Conservation (phyloP, 1,140 invertebrate genomes). For the Lucilia sericata region DNA sequence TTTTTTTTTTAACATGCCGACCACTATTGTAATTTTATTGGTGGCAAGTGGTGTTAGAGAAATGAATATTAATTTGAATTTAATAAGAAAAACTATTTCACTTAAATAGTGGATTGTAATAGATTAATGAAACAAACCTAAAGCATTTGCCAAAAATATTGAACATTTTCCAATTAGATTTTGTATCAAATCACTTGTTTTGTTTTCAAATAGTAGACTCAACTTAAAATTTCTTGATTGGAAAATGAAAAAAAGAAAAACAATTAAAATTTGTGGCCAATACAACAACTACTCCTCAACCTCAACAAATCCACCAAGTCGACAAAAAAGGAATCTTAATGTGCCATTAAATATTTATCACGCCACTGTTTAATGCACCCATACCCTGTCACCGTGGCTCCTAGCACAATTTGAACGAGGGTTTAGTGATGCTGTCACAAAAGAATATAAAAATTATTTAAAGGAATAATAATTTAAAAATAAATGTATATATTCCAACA, state of each 20-base stretch:
- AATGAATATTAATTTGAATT: too few species aligned
- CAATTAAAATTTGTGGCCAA: slow-evolving; percentile 18
- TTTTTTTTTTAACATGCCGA: not conserved
- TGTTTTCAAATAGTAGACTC: too few species aligned
- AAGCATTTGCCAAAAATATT: too few species aligned
- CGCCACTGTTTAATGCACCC: slow-evolving; percentile 25
- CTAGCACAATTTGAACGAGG: not conserved
- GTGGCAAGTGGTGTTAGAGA: too few species aligned
- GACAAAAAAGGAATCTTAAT: not conserved
- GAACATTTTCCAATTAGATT: too few species aligned
- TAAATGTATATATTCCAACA: not conserved
- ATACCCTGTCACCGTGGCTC: not conserved
- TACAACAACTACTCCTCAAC: not conserved
- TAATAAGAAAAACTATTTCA: too few species aligned
- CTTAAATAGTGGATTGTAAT: too few species aligned
- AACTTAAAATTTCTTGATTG: not conserved
- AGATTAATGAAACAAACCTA: too few species aligned
- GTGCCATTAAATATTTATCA: slow-evolving; percentile 38
- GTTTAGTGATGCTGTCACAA: slow-evolving; percentile 36
- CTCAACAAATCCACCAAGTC: not conserved
- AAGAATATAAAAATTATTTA: not conserved
- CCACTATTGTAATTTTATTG: not conserved
- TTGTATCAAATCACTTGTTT: too few species aligned
- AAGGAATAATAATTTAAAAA: not conserved
- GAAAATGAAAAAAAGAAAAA: not conserved